These are phyloP conservation scores for Zophobas atratus DNA, from an alignment of 1,140 invertebrate species.

Conservation along the genomic window DNA sequence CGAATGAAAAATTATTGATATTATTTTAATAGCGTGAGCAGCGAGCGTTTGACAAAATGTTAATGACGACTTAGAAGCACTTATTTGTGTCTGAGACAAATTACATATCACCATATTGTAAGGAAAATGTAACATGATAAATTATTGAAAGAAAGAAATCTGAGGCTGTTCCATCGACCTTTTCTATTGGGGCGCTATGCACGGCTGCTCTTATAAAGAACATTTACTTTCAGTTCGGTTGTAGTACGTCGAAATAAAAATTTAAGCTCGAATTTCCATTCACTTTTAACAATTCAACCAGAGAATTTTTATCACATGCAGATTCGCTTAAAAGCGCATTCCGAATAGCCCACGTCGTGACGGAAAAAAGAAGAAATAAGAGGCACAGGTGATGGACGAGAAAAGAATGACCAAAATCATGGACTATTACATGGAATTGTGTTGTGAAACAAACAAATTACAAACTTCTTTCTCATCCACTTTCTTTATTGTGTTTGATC, in stretches of 20 bases:
- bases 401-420: slow-evolving; percentile 38
- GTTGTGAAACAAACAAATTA: slow-evolving; percentile 36
- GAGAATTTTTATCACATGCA: slow-evolving; percentile 38
- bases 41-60: slow-evolving; percentile 1
- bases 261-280: slow-evolving; percentile 48
- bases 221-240: slow-evolving; percentile 47
- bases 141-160: slow-evolving; percentile 46
- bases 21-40: slow-evolving; percentile 26
- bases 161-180: slow-evolving; percentile 38
- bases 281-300: slow-evolving; percentile 45
- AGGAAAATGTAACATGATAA: slow-evolving; percentile 35
- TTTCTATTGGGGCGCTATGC: slow-evolving; percentile 40
- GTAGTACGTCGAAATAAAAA: slow-evolving; percentile 45
- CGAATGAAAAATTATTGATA: slow-evolving; percentile 30
- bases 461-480: slow-evolving; percentile 34
- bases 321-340: slow-evolving; percentile 28
- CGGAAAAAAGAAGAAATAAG: not conserved
- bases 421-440: slow-evolving; percentile 35
- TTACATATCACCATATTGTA: slow-evolving; percentile 40
- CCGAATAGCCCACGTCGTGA: not conserved
- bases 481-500: slow-evolving; percentile 41
- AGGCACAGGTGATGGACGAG: slow-evolving; percentile 14
- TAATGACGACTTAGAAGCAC: not conserved
- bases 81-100: slow-evolving; percentile 40
- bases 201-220: slow-evolving; percentile 48